Evolutionary conservation across 2,888 invertebrate genomes (phyloP).

Genomic region (Camptogramma bilineatum): DNA sequence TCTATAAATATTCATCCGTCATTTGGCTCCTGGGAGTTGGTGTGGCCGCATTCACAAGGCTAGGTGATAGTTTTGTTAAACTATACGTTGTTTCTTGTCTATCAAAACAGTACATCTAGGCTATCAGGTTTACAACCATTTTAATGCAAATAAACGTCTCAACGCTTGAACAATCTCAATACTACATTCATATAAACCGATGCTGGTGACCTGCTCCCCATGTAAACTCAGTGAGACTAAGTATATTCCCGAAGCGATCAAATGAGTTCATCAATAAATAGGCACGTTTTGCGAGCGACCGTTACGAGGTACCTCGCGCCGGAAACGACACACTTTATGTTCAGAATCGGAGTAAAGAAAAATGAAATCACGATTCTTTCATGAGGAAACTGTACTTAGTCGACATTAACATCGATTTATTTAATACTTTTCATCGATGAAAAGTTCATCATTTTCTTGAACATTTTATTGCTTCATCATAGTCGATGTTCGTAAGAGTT

Average conservation of each 20-base stretch:
- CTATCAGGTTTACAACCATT: neutral
- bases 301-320: slow-evolving; percentile 25
- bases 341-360: slow-evolving; percentile 30
- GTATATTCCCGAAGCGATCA: slow-evolving; percentile 34
- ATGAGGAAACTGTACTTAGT: slow-evolving; percentile 17
- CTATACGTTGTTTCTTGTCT: neutral
- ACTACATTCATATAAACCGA: neutral
- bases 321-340: slow-evolving; percentile 37
- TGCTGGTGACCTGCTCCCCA: slow-evolving; percentile 7
- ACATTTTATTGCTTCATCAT: neutral
- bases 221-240: slow-evolving; percentile 9
- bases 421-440: slow-evolving; percentile 10
- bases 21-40: slow-evolving; percentile 23
- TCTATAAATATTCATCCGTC: slow-evolving; percentile 41
- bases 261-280: slow-evolving; percentile 39
- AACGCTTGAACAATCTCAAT: neutral
- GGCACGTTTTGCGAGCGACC: slow-evolving; percentile 29
- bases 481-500: neutral
- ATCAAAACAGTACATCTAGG: neutral
- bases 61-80: neutral
- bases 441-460: slow-evolving; percentile 7
- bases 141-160: neutral
- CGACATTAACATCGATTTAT: slow-evolving; percentile 7
- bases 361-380: slow-evolving; percentile 35
- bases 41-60: slow-evolving; percentile 13